These are phyloP conservation scores for Perccottus glenii DNA, from an alignment of 2,113 vertebrate species.

Conservation along the genomic window DNA sequence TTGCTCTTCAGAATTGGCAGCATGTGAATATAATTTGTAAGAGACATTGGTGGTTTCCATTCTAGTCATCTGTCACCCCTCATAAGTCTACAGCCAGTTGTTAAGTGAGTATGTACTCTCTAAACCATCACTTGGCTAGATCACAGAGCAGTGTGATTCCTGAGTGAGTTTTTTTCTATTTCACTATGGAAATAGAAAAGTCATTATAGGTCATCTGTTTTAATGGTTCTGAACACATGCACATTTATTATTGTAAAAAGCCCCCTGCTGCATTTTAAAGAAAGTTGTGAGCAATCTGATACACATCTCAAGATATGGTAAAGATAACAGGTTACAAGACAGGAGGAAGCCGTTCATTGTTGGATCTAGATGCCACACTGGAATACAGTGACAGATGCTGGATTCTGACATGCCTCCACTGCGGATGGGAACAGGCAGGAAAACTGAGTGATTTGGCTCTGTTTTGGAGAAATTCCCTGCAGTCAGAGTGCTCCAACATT, in stretches of 20 bases:
- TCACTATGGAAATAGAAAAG: too few species aligned
- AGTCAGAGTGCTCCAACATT: conserved; percentile 55
- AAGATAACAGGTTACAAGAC: conserved; percentile 77
- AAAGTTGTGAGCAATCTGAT: conserved; percentile 61
- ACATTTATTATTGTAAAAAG: conserved; percentile 37
- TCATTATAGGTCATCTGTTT: conserved; percentile 41
- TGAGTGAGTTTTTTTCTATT: conserved; percentile 30
- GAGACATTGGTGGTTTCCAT: conserved; percentile 10
- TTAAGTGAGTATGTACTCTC: conserved; percentile 4
- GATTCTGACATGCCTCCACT: conserved; percentile 67
- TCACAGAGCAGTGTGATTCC: conserved; percentile 13
- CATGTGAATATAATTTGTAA: conserved; percentile 17
- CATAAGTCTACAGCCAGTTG: conserved; percentile 24
- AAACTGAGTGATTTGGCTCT: conserved; percentile 68
- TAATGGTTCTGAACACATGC: conserved; percentile 49
- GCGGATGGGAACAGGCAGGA: conserved; percentile 53
- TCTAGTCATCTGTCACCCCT: conserved; percentile 31
- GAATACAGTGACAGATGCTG: conserved; percentile 65
- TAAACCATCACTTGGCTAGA: conserved; percentile 22
- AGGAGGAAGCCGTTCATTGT: conserved; percentile 55
- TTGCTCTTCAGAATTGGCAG: conserved; percentile 13
- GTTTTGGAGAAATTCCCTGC: conserved; percentile 69
- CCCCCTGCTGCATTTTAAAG: conserved; percentile 45
- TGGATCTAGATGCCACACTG: conserved; percentile 65
- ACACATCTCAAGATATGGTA: conserved; percentile 57